These are phyloP conservation scores for Xylocopa sonorina DNA, from an alignment of 1,140 invertebrate genomes.

Conservation along the genomic window DNA sequence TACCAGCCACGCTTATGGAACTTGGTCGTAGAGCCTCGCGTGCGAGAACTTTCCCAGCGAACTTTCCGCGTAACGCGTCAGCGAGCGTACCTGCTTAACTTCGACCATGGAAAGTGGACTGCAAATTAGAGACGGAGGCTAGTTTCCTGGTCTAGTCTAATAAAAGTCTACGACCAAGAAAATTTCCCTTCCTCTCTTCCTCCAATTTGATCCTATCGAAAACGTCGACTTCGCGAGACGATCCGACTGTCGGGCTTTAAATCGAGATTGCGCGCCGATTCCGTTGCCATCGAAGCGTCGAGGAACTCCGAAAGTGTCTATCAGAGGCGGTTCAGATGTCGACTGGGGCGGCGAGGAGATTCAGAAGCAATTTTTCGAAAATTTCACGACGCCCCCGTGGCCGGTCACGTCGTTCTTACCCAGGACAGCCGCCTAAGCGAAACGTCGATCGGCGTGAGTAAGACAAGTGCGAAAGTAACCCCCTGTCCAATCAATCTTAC, in stretches of 20 bases:
- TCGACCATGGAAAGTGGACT: background rate
- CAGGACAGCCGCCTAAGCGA: constrained; percentile 50
- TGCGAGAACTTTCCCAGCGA: background rate
- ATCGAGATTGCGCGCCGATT: no score
- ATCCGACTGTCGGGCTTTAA: no score
- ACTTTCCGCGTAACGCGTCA: background rate
- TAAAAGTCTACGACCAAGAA: background rate
- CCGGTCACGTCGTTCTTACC: constrained; percentile 15
- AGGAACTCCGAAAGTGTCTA: no score
- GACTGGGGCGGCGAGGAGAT: background rate
- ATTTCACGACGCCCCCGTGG: background rate
- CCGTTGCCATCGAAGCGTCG: no score
- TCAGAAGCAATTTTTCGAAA: constrained; percentile 20
- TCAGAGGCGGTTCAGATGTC: no score
- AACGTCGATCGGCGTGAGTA: constrained; percentile 65
- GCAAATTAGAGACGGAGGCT: background rate
- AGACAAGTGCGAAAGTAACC: constrained; percentile 69
- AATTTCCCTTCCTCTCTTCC: background rate
- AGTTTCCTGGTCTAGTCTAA: background rate
- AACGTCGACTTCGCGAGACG: no score
- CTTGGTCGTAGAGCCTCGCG: background rate
- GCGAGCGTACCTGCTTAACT: background rate
- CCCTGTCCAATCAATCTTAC: constrained; percentile 64
- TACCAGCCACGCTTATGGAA: background rate
- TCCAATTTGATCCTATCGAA: no score